Evolutionary conservation across 2,888 invertebrate genomes (phyloP).

Genomic region (Patella depressa): DNA sequence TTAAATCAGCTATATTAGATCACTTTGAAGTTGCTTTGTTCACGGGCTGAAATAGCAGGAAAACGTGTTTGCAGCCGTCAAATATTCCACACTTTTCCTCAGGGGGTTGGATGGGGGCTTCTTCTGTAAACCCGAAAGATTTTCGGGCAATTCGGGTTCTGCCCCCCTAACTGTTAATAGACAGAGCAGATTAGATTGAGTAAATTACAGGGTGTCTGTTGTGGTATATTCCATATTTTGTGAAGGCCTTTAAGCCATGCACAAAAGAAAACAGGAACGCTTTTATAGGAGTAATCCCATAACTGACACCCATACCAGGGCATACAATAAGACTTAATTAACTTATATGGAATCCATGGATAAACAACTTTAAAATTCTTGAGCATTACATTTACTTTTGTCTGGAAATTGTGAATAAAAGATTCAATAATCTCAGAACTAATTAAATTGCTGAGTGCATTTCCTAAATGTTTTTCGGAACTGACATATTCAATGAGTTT

Average conservation of each 20-base stretch:
- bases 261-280: not conserved
- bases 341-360: not conserved
- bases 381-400: too few relatives aligned
- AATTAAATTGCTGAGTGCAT: not conserved
- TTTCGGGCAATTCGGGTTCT: too few relatives aligned
- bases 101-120: too few relatives aligned
- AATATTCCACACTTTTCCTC: too few relatives aligned
- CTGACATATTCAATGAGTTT: not conserved
- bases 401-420: not conserved
- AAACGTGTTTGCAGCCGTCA: too few relatives aligned
- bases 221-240: not conserved
- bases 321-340: not conserved
- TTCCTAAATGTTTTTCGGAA: not conserved
- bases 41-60: too few relatives aligned
- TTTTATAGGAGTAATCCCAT: not conserved
- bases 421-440: not conserved
- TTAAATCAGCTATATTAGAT: too few relatives aligned
- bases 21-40: too few relatives aligned
- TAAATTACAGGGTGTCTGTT: not conserved
- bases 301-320: not conserved
- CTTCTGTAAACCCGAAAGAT: too few relatives aligned
- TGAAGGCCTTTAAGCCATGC: not conserved
- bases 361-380: too few relatives aligned
- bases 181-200: not conserved
- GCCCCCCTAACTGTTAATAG: not conserved